Evolutionary conservation across 2,888 invertebrate genomes (phyloP).

Genomic region (Drosophila colorata): DNA sequence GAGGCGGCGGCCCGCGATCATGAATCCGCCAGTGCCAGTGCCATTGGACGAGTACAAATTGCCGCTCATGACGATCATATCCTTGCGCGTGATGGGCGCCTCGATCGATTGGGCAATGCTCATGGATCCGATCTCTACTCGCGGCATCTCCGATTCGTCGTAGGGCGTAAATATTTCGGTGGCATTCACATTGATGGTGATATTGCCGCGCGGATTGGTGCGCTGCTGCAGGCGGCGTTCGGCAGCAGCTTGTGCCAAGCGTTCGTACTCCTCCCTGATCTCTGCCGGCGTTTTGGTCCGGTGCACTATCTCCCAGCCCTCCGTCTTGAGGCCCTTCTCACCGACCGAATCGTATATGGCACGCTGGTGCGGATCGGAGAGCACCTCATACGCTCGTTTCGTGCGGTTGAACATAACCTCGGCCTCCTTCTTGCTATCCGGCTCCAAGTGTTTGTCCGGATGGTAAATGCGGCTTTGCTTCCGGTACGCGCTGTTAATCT

Average conservation of each 20-base stretch:
- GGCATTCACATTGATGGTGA: slow-evolving; percentile 95
- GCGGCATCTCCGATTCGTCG: slow-evolving; percentile 90
- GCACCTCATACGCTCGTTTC: slow-evolving; percentile 97
- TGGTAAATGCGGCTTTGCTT: slow-evolving; percentile 96
- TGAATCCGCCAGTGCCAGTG: slow-evolving; percentile 90
- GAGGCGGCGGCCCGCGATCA: slow-evolving; percentile 91
- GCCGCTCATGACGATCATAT: slow-evolving; percentile 94
- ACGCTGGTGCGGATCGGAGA: slow-evolving; percentile 96
- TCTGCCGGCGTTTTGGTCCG: slow-evolving; percentile 96
- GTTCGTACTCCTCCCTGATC: slow-evolving; percentile 98
- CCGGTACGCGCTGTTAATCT: slow-evolving; percentile 97
- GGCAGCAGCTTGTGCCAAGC: slow-evolving; percentile 93
- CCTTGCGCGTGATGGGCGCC: slow-evolving; percentile 94
- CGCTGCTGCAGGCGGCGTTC: slow-evolving; percentile 94
- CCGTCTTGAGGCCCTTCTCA: slow-evolving; percentile 95
- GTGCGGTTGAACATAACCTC: slow-evolving; percentile 96
- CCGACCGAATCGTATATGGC: slow-evolving; percentile 97
- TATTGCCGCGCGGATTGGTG: slow-evolving; percentile 95
- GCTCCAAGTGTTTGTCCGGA: slow-evolving; percentile 97
- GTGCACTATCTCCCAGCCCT: slow-evolving; percentile 98
- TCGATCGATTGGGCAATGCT: slow-evolving; percentile 96
- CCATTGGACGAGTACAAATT: slow-evolving; percentile 95
- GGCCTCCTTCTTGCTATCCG: slow-evolving; percentile 93
- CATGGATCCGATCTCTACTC: slow-evolving; percentile 96
- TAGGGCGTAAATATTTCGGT: slow-evolving; percentile 96